phyloP scores from a whole-genome alignment of 2,113 vertebrate genomes.

The Psephotus haematonotus region DNA sequence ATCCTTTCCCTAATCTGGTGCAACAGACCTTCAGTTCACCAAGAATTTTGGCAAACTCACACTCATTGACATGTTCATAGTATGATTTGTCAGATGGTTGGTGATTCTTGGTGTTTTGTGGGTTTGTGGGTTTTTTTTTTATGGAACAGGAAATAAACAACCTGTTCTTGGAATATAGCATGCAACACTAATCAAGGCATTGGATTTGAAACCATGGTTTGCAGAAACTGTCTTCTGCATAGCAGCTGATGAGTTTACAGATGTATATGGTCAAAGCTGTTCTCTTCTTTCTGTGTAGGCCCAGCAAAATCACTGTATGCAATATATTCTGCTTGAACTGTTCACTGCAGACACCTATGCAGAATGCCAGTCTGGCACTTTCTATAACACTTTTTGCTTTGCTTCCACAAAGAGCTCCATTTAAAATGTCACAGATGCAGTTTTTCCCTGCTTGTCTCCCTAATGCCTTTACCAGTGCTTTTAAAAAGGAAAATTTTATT shows the following conservation, averaged over 20 bases:
- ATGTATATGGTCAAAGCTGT: neutral
- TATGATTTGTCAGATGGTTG: neutral
- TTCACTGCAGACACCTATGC: neutral
- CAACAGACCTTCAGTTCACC: neutral
- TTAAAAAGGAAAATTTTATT: neutral
- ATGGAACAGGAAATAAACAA: neutral
- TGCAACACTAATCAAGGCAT: neutral
- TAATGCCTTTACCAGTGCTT: neutral
- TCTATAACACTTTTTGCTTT: neutral
- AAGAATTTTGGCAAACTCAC: neutral
- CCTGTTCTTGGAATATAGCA: neutral
- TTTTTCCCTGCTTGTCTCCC: neutral
- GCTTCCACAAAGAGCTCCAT: neutral
- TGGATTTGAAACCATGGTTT: neutral
- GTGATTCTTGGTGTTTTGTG: neutral
- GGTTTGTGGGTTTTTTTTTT: neutral
- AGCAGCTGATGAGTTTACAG: neutral
- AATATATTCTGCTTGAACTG: neutral
- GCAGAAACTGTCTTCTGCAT: neutral
- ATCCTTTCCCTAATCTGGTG: neutral
- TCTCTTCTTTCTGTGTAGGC: neutral
- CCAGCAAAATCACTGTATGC: neutral
- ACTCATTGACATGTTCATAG: rapidly evolving
- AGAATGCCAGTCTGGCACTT: neutral
- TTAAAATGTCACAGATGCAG: neutral